phyloP scores from a whole-genome alignment of 2,797 vertebrate species.

The Melanotaenia pygmaea region DNA sequence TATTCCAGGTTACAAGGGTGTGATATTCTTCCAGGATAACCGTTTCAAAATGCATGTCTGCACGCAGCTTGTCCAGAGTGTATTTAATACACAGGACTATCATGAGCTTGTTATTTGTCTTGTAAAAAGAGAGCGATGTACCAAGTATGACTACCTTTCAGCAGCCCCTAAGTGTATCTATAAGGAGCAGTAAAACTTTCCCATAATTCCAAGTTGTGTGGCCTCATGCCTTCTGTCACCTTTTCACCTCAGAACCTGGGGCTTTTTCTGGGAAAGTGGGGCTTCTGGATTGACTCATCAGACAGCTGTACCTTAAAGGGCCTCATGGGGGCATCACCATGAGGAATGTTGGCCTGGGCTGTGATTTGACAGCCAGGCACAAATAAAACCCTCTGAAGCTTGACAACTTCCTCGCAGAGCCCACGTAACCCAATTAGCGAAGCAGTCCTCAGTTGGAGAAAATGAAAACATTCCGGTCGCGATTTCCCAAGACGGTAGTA shows the following conservation, averaged over 20 bases:
- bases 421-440: conserved; percentile 80
- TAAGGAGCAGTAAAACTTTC: conserved; percentile 60
- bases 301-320: conserved; percentile 79
- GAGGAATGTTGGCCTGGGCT: conserved; percentile 59
- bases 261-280: conserved; percentile 68
- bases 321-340: conserved; percentile 74
- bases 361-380: conserved; percentile 69
- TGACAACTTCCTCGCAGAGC: conserved; percentile 79
- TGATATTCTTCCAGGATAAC: background rate
- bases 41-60: background rate
- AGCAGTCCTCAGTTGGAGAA: conserved; percentile 63
- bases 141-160: conserved; percentile 35
- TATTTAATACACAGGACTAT: conserved; percentile 28
- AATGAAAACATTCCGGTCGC: conserved; percentile 77
- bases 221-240: conserved; percentile 68
- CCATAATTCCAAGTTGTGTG: conserved; percentile 64
- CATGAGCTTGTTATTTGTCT: conserved; percentile 29
- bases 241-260: conserved; percentile 68
- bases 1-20: background rate
- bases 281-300: conserved; percentile 75
- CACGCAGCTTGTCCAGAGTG: conserved; percentile 21
- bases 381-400: conserved; percentile 81
- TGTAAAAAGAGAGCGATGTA: conserved; percentile 36
- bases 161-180: conserved; percentile 47
- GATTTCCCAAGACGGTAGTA: conserved; percentile 69